phyloP scores from a whole-genome alignment of 2,888 invertebrate species.

The Machimus rusticus region DNA sequence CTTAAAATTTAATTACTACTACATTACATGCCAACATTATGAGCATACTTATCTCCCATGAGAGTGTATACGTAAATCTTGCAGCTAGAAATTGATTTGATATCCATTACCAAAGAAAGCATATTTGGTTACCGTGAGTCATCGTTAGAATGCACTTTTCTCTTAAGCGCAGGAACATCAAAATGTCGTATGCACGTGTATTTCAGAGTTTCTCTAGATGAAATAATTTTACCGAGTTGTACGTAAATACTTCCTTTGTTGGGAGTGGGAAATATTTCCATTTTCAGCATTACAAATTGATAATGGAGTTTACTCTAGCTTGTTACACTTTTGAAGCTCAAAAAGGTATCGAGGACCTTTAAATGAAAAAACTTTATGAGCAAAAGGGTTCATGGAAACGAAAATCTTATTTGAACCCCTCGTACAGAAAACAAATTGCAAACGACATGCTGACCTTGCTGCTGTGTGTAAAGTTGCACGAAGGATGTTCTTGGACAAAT shows the following conservation, averaged over 20 bases:
- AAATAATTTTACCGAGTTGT: neutral
- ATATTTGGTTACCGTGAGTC: neutral
- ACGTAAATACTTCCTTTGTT: neutral
- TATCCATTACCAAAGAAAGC: neutral
- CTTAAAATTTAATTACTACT: too few species aligned
- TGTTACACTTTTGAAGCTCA: neutral
- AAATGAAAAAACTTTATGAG: neutral
- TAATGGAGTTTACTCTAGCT: neutral
- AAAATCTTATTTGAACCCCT: neutral
- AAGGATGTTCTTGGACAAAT: neutral
- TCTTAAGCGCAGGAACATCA: neutral
- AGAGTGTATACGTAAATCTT: neutral
- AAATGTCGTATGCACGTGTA: neutral
- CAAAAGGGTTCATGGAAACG: neutral
- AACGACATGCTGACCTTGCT: neutral
- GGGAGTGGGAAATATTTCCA: neutral
- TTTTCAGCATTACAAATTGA: neutral
- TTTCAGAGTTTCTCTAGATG: neutral
- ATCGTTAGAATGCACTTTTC: neutral
- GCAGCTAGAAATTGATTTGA: neutral
- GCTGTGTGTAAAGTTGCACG: neutral
- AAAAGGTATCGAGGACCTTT: neutral
- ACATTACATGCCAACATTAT: too few species aligned
- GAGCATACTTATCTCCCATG: too few species aligned
- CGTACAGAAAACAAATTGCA: neutral